Percentiles rank a stretch among this genome's conserved stretches.
Evolutionary conservation across 2,888 invertebrate genomes (phyloP).

Genomic region (Lymantria dispar): DNA sequence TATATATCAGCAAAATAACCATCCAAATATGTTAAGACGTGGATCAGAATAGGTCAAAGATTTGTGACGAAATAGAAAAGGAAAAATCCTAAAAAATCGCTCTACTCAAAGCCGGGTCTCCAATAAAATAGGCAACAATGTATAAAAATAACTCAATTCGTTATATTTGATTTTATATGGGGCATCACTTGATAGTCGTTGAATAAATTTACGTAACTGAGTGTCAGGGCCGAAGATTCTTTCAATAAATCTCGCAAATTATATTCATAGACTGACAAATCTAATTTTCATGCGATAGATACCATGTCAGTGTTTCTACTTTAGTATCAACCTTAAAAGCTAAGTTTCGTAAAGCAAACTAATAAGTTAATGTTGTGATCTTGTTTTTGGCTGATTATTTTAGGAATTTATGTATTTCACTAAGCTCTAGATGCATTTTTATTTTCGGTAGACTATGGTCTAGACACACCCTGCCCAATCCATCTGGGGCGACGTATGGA

Average conservation of each 20-base stretch:
- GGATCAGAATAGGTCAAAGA: neutral
- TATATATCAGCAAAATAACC: neutral
- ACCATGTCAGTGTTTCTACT: conserved; percentile 4
- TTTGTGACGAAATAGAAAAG: conserved; percentile 6
- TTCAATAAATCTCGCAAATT: conserved; percentile 28
- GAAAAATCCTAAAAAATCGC: conserved; percentile 4
- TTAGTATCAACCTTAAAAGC: too few relatives aligned
- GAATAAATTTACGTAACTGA: conserved; percentile 33
- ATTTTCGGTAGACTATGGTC: too few relatives aligned
- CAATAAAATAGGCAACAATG: conserved; percentile 26
- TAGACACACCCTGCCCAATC: too few relatives aligned
- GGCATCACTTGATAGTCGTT: conserved; percentile 27
- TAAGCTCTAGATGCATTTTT: too few relatives aligned
- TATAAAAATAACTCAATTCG: conserved; percentile 25
- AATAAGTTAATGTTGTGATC: too few relatives aligned
- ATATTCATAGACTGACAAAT: conserved; percentile 33
- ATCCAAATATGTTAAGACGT: too few relatives aligned
- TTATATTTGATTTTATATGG: conserved; percentile 29
- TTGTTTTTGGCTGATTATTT: too few relatives aligned
- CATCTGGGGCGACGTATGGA: too few relatives aligned
- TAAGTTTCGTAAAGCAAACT: too few relatives aligned
- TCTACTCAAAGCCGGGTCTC: conserved; percentile 17
- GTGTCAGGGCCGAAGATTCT: conserved; percentile 17
- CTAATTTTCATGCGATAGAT: conserved; percentile 21
- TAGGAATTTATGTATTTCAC: too few relatives aligned